Base-by-base conservation (phyloP, 2,888 invertebrate species). In the Platycheirus albimanus region DNA sequence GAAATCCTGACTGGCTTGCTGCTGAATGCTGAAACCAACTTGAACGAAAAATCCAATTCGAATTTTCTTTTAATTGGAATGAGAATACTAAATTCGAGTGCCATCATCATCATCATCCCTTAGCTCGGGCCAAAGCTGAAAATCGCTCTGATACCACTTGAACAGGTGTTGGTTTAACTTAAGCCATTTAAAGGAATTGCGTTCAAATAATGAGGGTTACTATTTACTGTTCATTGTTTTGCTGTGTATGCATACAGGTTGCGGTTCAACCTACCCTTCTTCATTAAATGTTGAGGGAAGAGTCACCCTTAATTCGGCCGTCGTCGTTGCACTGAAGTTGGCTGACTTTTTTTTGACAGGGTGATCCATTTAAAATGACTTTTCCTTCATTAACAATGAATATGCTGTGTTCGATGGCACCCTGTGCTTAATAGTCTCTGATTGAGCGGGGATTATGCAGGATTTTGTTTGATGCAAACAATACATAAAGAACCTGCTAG, bases 41-140 rank as follows among this genome's bases (percentile, higher is more conserved):
- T 33, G 15, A 58, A 41, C 20, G 30, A 84, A 80, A 87, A 89
- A 90, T 89, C 88, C 89, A 87, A 89, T 89, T 88, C 87, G 88
- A 90, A 90, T 88, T 89, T 70, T 41, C 33, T 79, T 84, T 84
- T 84, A 79, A 84, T 84, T 70, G 75, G 70, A 84, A 84, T 66
- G 78, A 78, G 78, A 83, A 66, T 75, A 49, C 47, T 51, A 66
- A 66, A 66, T 75, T 75, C 43, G 20, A 75, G 74, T 56, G 43
- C 49, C 45, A 58, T 43, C 71, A 54, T 41, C 38, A 4, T 8
- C 52, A 36, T 72, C 77, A 79, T 79, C 84, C 84, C 79, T 78
- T 79, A 33, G 41, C 52, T 63, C 36, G 17, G n/a, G 45, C 28
- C 13, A 81, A 81, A 72, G 74, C 76, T 74, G 74, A 64, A 80